These are phyloP conservation scores for Zosterops pallidus DNA, from an alignment of 2,113 vertebrate species.

Conservation along the genomic window DNA sequence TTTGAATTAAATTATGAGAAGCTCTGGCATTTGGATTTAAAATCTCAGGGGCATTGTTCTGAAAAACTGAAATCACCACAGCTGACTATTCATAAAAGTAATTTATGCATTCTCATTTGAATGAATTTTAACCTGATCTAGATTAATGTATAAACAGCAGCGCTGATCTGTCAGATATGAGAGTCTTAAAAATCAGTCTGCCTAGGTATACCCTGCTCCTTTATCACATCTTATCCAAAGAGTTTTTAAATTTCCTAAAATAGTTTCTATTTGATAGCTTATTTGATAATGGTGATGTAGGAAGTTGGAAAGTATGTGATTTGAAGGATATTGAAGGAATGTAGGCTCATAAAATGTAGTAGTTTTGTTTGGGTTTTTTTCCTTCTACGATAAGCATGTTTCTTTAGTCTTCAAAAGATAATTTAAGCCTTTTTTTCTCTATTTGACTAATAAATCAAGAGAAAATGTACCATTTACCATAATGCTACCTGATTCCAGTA, in stretches of 20 bases:
- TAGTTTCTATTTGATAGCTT: not conserved
- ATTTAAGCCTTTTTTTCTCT: not conserved
- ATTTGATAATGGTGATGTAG: not conserved
- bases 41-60: not conserved
- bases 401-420: constrained; percentile 28
- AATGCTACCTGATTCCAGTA: not conserved
- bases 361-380: fast-evolving
- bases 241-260: not conserved
- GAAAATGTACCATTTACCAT: not conserved
- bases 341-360: not conserved
- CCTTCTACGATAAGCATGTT: not conserved
- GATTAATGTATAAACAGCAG: not conserved
- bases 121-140: not conserved
- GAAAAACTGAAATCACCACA: not conserved
- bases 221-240: not conserved
- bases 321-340: constrained; percentile 21
- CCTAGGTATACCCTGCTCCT: not conserved
- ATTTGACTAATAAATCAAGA: constrained; percentile 7
- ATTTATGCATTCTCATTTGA: not conserved
- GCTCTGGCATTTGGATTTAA: not conserved
- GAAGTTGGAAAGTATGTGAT: not conserved
- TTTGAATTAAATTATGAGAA: constrained; percentile 15
- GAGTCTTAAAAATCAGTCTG: not conserved
- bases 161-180: not conserved
- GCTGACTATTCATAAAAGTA: not conserved